phyloP scores from a whole-genome alignment of 2,888 invertebrate genomes.

The Panorpa germanica region DNA sequence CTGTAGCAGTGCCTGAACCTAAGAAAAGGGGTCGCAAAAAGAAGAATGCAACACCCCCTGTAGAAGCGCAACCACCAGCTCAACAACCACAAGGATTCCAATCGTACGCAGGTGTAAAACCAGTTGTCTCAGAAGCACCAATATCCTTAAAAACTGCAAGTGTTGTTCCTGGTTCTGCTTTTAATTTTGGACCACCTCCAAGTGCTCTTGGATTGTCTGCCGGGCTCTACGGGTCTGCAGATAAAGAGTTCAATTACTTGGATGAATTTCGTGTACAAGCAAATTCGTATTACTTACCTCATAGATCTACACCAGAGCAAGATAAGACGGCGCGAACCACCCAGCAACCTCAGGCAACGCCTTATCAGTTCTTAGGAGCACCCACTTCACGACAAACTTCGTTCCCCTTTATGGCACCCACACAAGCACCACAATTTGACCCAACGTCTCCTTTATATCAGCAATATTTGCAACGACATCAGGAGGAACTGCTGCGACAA shows the following conservation, averaged over 20 bases:
- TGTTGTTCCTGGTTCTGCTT: slow-evolving; percentile 66
- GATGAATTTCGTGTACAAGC: slow-evolving; percentile 45
- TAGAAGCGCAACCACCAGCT: slow-evolving; percentile 17
- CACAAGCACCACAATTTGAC: slow-evolving; percentile 32
- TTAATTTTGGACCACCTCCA: slow-evolving; percentile 60
- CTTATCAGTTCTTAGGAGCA: slow-evolving; percentile 40
- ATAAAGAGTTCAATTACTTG: too few species aligned
- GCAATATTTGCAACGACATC: slow-evolving; percentile 45
- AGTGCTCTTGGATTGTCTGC: slow-evolving; percentile 32
- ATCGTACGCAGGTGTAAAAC: slow-evolving; percentile 34
- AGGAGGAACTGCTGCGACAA: slow-evolving; percentile 37
- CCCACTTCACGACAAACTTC: slow-evolving; percentile 36
- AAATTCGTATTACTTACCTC: slow-evolving; percentile 33
- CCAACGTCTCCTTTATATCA: slow-evolving; percentile 49
- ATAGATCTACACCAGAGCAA: slow-evolving; percentile 19
- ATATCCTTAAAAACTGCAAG: slow-evolving; percentile 46
- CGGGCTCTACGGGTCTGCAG: slow-evolving; percentile 38
- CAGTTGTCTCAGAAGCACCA: slow-evolving; percentile 23
- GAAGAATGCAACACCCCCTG: slow-evolving; percentile 19
- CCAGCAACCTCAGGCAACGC: slow-evolving; percentile 21
- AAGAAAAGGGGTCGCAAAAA: slow-evolving; percentile 7
- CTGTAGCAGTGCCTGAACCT: too few species aligned
- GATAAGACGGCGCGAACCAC: slow-evolving; percentile 29
- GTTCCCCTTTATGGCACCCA: slow-evolving; percentile 41
- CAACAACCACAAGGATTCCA: slow-evolving; percentile 29